Evolutionary conservation across 2,797 vertebrate genomes (phyloP), one percentile per base, ranked within the genome.

Genomic region (Betta splendens): DNA sequence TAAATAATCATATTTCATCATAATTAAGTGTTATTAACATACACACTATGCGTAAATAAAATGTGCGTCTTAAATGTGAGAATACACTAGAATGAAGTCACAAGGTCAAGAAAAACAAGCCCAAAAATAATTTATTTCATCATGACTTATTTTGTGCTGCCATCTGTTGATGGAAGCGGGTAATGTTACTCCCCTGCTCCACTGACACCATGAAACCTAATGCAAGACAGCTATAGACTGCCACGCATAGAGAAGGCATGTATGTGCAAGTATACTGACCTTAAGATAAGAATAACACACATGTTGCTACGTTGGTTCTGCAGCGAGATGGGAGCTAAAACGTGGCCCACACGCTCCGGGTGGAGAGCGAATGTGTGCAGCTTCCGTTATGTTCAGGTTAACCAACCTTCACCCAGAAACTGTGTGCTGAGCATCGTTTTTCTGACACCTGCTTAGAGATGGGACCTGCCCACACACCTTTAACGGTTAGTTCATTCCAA

Each of bases 91-190:
- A 71, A 73, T 72, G 28, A 79, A 85, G 79, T 70, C 78, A 84
- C 47, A 68, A 67, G 61, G 66, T 85, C 72, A 83, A 72, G 69
- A 85, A 86, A 89, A 86, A 86, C 74, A 87, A 85, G 68, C 47
- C 72, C 62, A 38, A 48, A n/a, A 38, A 76, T 72, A 48, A 49
- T 74, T 63, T 47, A 23, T 73, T 59, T 21, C 50, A 62, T 55
- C 53, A 37, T 63, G 72, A 64, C 10, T 75, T 78, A 57, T 79
- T 80, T 51, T 76, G 28, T 83, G 75, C 83, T 76, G 87, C 84
- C 89, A 87, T 85, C 89, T 89, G 62, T 81, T 80, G 89, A 44
- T 71, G 33, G 42, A 72, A 73, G 46, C 3, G 20, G 40, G 83
- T 48, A 86, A 25, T 51, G 77, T 52, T 72, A 58, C 72, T 56